phyloP scores from a whole-genome alignment of 2,888 invertebrate genomes.

The Volucella bombylans region DNA sequence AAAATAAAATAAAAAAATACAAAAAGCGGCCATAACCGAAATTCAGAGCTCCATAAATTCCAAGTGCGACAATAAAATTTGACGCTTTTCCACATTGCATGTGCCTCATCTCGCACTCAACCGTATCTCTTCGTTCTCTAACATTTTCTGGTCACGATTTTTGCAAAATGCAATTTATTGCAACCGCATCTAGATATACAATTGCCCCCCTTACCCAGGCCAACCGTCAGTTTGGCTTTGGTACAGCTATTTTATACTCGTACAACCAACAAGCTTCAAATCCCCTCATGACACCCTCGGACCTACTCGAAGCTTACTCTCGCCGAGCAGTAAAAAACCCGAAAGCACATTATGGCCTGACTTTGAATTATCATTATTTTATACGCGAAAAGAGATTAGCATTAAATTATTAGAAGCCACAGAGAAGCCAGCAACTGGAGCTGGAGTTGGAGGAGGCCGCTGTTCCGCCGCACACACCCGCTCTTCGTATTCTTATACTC shows the following conservation, averaged over 20 bases:
- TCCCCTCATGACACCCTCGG: background rate
- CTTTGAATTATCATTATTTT: constrained; percentile 73
- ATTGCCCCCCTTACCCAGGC: constrained; percentile 36
- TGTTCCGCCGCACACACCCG: constrained; percentile 14
- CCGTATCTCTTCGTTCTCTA: constrained; percentile 48
- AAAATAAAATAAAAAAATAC: constrained; percentile 5
- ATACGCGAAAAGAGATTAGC: constrained; percentile 73
- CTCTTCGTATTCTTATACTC: background rate
- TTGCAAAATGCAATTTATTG: constrained; percentile 73
- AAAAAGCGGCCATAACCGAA: constrained; percentile 54
- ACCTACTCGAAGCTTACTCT: constrained; percentile 11
- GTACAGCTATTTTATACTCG: constrained; percentile 11
- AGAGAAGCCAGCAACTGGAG: constrained; percentile 27
- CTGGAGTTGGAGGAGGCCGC: constrained; percentile 29
- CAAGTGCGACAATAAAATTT: constrained; percentile 71
- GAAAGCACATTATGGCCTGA: constrained; percentile 68
- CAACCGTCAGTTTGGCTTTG: background rate
- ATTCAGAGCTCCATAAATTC: constrained; percentile 69
- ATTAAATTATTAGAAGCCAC: constrained; percentile 71
- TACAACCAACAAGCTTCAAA: background rate
- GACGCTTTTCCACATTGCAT: constrained; percentile 39
- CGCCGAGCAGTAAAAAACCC: constrained; percentile 31
- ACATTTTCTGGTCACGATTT: constrained; percentile 74
- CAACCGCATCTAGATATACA: constrained; percentile 71
- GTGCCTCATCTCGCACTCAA: constrained; percentile 21